Evolutionary conservation across 2,113 vertebrate genomes (phyloP), one percentile per base, ranked within the genome.

Genomic region (Odobenus rosmarus): DNA sequence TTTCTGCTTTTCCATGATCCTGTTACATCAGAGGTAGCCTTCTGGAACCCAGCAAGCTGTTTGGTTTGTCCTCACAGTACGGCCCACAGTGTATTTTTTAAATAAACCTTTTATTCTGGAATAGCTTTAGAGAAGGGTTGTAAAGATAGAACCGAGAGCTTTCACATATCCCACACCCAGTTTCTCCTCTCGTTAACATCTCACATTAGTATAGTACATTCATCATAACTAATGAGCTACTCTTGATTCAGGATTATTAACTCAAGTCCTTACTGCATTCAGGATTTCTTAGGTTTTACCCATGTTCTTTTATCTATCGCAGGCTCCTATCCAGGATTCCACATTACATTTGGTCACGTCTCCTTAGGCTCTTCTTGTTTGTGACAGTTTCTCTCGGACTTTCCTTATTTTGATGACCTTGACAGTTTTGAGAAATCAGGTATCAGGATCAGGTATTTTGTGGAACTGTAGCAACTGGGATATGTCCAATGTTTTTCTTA

Each of bases 21-120:
- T 92, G 19, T 90, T 84, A 61, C 55, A 31, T 81, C 80, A 84
- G n/a, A 76, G 14, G 62, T 67, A 93, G 46, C 5, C 42, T 91
- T 95, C 62, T 81, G 16, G 59, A 93, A 31, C 24, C 0, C 24
- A 84, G 61, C 4, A 91, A 33, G 4, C 28, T 51, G 6, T 74
- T 96, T 84, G 84, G 49, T 80, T 96, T 96, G 85, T 33, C 90
- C n/a, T 83, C 28, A 59, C 10, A 59, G 19, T 76, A 81, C 26
- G 83, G 42, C 13, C 15, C 46, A 79, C 28, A 39, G 11, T 69
- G 7, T 53, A 6, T 8, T 81, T 93, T 93, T 67, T 6, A 80
- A 91, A 86, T 61, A 51, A 33, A 55, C 16, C 55, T 95, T 80
- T 74, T 53, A 55, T 62, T 85, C 96, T 67, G 81, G 10, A 64